Evolutionary conservation across 2,797 vertebrate genomes (phyloP).

Genomic region (Darevskia nairensis): DNA sequence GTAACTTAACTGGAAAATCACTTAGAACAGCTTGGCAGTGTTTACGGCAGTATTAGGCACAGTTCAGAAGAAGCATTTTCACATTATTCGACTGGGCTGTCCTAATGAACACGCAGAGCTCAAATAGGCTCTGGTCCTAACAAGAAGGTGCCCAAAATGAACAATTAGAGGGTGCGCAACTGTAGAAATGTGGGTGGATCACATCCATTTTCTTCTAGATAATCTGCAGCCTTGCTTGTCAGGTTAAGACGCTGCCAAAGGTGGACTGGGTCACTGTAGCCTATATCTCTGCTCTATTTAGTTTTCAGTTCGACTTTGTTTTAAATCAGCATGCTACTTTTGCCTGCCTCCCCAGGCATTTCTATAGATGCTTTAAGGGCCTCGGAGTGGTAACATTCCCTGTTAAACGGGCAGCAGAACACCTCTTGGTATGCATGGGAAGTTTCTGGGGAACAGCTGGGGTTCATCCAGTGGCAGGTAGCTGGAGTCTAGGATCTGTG

Average conservation of each 20-base stretch:
- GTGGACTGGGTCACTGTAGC: background rate
- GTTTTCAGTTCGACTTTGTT: background rate
- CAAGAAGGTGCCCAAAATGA: background rate
- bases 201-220: background rate
- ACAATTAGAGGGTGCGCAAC: background rate
- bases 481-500: background rate
- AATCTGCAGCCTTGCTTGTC: background rate
- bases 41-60: conserved; percentile 32
- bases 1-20: conserved; percentile 30
- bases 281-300: background rate
- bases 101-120: conserved; percentile 14
- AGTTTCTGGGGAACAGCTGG: background rate
- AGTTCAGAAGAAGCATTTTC: conserved; percentile 23
- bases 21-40: background rate
- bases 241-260: background rate
- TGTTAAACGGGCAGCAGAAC: background rate
- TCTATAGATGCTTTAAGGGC: background rate
- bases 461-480: background rate
- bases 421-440: background rate
- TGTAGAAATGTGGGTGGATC: background rate
- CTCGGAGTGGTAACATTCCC: background rate
- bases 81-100: background rate
- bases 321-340: background rate
- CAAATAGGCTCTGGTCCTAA: conserved; percentile 1
- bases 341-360: no score